Base-by-base conservation (phyloP, 1,140 invertebrate genomes). In the Drosophila insularis region DNA sequence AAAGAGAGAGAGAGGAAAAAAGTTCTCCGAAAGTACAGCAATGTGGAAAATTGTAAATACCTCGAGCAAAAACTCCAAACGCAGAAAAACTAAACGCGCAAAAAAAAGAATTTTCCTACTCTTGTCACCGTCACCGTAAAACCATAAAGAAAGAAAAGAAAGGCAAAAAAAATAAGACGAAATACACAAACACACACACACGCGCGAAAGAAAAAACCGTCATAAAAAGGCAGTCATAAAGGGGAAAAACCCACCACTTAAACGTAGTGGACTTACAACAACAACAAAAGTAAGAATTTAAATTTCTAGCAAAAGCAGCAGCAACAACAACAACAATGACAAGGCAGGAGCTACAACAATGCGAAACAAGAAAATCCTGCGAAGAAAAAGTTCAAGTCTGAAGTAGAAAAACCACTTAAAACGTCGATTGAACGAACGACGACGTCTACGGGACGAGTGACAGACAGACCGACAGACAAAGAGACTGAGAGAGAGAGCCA, bases 361-460 rank as follows among this genome's bases (percentile, higher is more conserved):
- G 53, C 56, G 31, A 68, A 70, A 66, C 74, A 65, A 85, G 86
- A 84, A 89, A 89, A 89, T 85, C 84, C 85, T 89, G 77, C 71
- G 68, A 80, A 73, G 68, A 82, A 87, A 82, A 89, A 89, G 81
- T 89, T 85, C 74, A 86, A 72, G 70, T 75, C 67, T 71, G 71
- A 89, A 89, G 85, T 89, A 80, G 85, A 89, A 89, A 89, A 89
- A 89, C 85, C 85, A 89, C 85, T 89, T 89, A 89, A 89, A 80
- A 85, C 81, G 69, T 82, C 84, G 82, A 87, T 87, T 79, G 87
- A 71, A 81, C 70, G 32, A 35, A 35, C 32, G 27, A 27, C 23
- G 23, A 27, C 32, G 79, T 58, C 66, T 67, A 71, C 63, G 74
- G 63, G 66, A 66, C 73, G 65, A 65, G 62, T 40, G 65, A 74